These are phyloP conservation scores for Rotaria sp. DNA, from an alignment of 2,888 invertebrate genomes.

Conservation along the genomic window DNA sequence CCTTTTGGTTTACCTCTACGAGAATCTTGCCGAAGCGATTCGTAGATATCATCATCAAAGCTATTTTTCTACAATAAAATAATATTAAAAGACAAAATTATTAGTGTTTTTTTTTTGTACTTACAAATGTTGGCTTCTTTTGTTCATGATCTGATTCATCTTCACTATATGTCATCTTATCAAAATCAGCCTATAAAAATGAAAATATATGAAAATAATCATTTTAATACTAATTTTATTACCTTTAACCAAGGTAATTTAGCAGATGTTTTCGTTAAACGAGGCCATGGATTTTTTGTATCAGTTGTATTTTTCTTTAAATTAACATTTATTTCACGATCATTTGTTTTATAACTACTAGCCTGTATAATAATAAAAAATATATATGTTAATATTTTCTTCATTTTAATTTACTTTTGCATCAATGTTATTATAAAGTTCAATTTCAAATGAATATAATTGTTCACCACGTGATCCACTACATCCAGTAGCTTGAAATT, in stretches of 20 bases:
- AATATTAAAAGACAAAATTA: background rate
- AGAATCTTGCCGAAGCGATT: background rate
- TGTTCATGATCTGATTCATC: conserved; percentile 11
- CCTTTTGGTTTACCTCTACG: background rate
- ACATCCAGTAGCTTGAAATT: conserved; percentile 6
- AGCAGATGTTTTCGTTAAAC: background rate
- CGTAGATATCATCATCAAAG: background rate
- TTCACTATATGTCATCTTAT: conserved; percentile 27
- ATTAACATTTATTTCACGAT: background rate
- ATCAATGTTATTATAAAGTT: background rate
- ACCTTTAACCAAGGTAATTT: conserved; percentile 27
- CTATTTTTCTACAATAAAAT: background rate
- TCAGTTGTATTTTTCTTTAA: background rate
- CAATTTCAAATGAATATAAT: conserved; percentile 24
- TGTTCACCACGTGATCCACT: conserved; percentile 29
- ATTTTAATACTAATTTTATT: background rate
- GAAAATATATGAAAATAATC: background rate
- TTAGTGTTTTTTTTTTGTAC: background rate
- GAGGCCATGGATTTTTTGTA: background rate
- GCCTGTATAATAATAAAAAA: background rate
- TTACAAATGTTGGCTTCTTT: background rate
- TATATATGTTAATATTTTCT: background rate
- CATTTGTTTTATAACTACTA: conserved; percentile 14
- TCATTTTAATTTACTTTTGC: background rate
- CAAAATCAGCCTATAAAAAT: background rate